Conservation (phyloP, 2,797 vertebrate genomes). For the Caiman crocodilus region DNA sequence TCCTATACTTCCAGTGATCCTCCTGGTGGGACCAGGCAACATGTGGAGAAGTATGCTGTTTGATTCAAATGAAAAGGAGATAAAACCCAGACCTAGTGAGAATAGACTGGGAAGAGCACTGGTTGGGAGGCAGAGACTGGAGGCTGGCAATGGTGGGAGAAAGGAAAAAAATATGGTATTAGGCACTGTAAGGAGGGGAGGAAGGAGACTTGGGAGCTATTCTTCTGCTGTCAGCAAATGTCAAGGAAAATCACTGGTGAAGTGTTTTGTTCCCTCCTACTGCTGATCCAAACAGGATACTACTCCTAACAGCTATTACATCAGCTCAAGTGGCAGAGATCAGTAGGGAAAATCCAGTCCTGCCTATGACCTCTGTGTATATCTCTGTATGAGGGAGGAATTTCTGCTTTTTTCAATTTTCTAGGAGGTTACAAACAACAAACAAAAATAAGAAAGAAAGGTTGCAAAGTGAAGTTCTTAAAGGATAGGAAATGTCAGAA, state of each 20-base stretch:
- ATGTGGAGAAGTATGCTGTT: not conserved
- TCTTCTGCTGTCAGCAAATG: not conserved
- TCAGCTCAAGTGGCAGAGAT: not conserved
- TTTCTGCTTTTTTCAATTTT: not conserved
- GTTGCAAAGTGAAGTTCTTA: not conserved
- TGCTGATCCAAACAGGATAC: not conserved
- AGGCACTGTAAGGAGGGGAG: not conserved
- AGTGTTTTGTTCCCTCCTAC: not conserved
- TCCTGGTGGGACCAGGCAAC: not conserved
- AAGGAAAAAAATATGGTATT: not conserved
- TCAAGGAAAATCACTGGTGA: not conserved
- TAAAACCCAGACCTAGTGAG: not conserved
- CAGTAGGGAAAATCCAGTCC: not conserved
- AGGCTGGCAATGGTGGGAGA: not conserved
- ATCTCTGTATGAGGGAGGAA: not conserved
- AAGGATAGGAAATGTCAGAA: not conserved
- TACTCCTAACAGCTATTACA: not conserved
- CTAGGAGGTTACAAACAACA: not conserved
- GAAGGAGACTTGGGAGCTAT: not conserved
- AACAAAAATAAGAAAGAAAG: not conserved
- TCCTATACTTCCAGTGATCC: not conserved
- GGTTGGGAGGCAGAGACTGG: not conserved
- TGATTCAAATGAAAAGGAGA: not conserved
- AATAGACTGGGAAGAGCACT: not conserved
- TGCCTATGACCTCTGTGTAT: not conserved